Evolutionary conservation across 2,888 invertebrate species (phyloP), one percentile per base, ranked within the genome.

Genomic region (Lasioglossum vierecki): DNA sequence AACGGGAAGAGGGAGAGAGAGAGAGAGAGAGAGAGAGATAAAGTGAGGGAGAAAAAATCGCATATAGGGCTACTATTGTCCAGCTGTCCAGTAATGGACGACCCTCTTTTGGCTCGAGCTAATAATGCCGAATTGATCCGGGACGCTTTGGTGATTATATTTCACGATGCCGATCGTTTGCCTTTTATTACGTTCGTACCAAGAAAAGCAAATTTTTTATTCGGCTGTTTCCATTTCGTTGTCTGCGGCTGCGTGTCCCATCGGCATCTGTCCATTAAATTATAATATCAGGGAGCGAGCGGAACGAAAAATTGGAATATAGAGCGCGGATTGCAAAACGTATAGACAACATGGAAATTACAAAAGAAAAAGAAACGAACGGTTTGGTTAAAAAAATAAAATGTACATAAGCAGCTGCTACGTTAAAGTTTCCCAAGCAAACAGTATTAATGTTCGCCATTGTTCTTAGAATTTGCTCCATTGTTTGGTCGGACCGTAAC

Each of bases 101-200:
- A 91, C 92, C 93, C 92, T 91, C 88, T 83, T 88, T 89, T 84
- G 85, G 89, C 88, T 90, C 89, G 88, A 90, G 90, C 92, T 91
- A 92, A 92, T 92, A 92, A 94, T 92, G 89, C 90, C 86, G 91
- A 93, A 93, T 93, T 93, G 93, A 93, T 93, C 93, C 91, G 91
- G 89, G 92, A 92, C 93, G 91, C 91, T 89, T 90, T 89, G 88
- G 86, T 91, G 94, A 94, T 94, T 93, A 93, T 93, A 92, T 94
- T 94, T 93, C 93, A 92, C 89, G 88, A 86, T 86, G 79, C 85
- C 88, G 88, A 89, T 88, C 91, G 92, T 86, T 91, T 91, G 91
- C 92, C 92, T 92, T 93, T 94, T 93, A 93, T 93, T 90, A 88
- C 88, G 79, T 22, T 44, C 78, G 39, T 35, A 68, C 75, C 49